Evolutionary conservation across 2,888 invertebrate species (phyloP).

Genomic region (Trissolcus brochymenae): DNA sequence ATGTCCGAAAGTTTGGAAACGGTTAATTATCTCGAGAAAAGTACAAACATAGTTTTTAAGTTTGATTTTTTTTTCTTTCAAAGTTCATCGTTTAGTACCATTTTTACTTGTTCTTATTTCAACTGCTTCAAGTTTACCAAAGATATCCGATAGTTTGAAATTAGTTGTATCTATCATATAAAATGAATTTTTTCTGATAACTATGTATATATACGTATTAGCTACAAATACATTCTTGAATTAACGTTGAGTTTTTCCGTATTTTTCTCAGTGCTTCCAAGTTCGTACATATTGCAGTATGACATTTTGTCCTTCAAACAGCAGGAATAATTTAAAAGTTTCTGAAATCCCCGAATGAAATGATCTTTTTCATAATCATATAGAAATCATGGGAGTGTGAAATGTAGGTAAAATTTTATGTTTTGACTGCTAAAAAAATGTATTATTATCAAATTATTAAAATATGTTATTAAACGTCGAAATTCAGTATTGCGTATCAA

Average conservation of each 20-base stretch:
- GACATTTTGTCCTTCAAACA: constrained; percentile 5
- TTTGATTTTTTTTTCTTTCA: too few relatives aligned
- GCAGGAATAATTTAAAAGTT: constrained; percentile 3
- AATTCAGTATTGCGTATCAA: too few relatives aligned
- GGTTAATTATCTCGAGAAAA: too few relatives aligned
- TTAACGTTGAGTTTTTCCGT: constrained; percentile 7
- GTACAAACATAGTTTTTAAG: not conserved
- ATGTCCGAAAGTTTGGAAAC: not conserved
- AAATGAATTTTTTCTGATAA: not conserved
- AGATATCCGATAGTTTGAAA: constrained; percentile 31
- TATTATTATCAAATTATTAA: too few relatives aligned
- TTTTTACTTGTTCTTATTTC: not conserved
- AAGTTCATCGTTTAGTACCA: not conserved
- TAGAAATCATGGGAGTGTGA: not conserved
- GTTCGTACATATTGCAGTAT: not conserved
- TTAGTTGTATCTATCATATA: constrained; percentile 27
- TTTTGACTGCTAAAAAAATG: too few relatives aligned
- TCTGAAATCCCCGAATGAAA: constrained; percentile 2
- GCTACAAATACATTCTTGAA: constrained; percentile 8
- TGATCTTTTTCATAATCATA: not conserved
- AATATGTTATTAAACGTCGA: too few relatives aligned
- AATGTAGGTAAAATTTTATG: too few relatives aligned
- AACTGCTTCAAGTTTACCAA: constrained; percentile 7
- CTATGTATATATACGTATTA: not conserved
- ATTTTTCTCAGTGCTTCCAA: too few relatives aligned